These are phyloP conservation scores for Cabera pusaria DNA, from an alignment of 2,888 invertebrate species.

Conservation along the genomic window DNA sequence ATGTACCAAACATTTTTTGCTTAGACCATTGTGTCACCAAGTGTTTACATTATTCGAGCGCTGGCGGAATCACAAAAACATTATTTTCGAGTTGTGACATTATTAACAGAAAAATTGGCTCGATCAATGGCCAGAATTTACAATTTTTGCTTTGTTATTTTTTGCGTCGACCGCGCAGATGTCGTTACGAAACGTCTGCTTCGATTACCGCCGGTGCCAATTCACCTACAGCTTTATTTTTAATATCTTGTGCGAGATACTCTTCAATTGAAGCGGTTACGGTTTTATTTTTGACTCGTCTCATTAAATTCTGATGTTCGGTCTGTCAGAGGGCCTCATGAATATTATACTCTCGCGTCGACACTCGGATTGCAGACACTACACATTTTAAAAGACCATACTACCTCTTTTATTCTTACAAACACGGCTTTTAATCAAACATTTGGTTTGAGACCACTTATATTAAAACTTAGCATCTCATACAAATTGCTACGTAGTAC, in stretches of 20 bases:
- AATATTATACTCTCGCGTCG: too few relatives aligned
- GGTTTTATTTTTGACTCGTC: conserved; percentile 44
- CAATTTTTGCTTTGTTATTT: conserved; percentile 60
- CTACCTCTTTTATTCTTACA: too few relatives aligned
- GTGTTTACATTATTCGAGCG: conserved; percentile 63
- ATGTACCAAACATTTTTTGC: conserved; percentile 46
- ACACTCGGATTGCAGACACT: too few relatives aligned
- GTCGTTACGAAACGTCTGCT: conserved; percentile 59
- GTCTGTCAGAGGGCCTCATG: conserved; percentile 8
- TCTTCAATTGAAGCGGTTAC: conserved; percentile 42
- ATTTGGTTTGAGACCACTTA: too few relatives aligned
- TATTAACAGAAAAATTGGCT: conserved; percentile 75
- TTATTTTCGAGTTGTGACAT: conserved; percentile 67
- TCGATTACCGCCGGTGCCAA: conserved; percentile 71
- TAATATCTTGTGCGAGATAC: conserved; percentile 65
- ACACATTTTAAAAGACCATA: too few relatives aligned
- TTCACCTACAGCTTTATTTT: conserved; percentile 71
- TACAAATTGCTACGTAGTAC: too few relatives aligned
- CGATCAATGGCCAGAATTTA: conserved; percentile 55
- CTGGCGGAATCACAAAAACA: conserved; percentile 51
- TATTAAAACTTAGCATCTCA: too few relatives aligned
- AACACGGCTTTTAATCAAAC: too few relatives aligned
- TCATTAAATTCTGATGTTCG: conserved; percentile 32
- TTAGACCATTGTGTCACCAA: conserved; percentile 50
- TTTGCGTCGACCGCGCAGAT: conserved; percentile 67